A percentile compares a stretch with the other conserved stretches of the same genome.
Evolutionary conservation across 2,888 invertebrate genomes (phyloP).

Genomic region (Plebejus anna): DNA sequence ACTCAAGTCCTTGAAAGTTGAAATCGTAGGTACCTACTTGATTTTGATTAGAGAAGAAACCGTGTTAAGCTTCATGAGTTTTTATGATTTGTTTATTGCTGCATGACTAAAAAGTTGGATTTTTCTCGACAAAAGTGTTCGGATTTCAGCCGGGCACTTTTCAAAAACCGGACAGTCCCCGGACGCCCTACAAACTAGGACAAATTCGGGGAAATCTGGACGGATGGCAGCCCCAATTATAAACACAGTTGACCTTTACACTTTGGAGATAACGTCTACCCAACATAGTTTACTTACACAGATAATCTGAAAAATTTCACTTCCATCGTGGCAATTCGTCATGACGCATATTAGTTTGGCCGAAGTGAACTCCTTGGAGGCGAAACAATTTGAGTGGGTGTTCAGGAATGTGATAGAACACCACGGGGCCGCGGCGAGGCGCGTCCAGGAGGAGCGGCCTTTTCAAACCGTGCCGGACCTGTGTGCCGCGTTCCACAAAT

Average conservation of each 20-base stretch:
- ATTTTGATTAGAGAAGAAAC: too few relatives aligned
- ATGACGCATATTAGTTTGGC: constrained; percentile 52
- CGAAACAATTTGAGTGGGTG: constrained; percentile 75
- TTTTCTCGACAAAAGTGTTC: too few relatives aligned
- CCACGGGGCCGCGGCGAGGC: constrained; percentile 73
- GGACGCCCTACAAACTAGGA: too few relatives aligned
- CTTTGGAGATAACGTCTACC: neutral
- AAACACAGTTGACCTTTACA: constrained; percentile 7
- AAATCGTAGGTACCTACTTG: too few relatives aligned
- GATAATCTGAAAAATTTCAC: neutral
- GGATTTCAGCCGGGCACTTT: too few relatives aligned
- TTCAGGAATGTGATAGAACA: constrained; percentile 83
- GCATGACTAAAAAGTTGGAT: too few relatives aligned
- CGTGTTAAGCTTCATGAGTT: too few relatives aligned
- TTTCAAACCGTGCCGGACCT: constrained; percentile 70
- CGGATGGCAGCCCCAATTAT: too few relatives aligned
- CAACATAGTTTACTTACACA: neutral
- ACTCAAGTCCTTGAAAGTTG: too few relatives aligned
- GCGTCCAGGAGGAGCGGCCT: constrained; percentile 72
- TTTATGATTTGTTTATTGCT: too few relatives aligned
- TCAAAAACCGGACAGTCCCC: too few relatives aligned
- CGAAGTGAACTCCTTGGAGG: constrained; percentile 76
- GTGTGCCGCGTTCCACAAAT: constrained; percentile 72
- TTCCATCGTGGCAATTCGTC: neutral
- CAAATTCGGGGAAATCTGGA: too few relatives aligned